Percentiles rank a stretch among this genome's conserved stretches.
Conservation (phyloP, 2,113 vertebrate species). For the Sialia sialis region DNA sequence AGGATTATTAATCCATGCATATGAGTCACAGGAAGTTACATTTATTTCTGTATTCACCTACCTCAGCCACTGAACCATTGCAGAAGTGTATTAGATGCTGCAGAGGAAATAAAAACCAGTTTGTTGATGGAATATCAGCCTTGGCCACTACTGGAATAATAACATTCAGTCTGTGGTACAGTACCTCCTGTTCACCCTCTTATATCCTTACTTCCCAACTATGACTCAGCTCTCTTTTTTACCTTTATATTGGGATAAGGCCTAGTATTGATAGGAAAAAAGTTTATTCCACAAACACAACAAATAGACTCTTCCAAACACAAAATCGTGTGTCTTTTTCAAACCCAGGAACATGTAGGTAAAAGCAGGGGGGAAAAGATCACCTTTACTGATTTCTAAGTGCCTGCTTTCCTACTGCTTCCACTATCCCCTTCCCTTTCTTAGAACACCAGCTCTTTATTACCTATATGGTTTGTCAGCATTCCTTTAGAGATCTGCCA, state of each 20-base stretch:
- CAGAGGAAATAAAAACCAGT: background rate
- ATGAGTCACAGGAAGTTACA: conserved; percentile 11
- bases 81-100: background rate
- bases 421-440: background rate
- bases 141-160: background rate
- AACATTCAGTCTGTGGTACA: background rate
- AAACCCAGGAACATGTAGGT: background rate
- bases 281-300: background rate
- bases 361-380: background rate
- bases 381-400: background rate
- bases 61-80: background rate
- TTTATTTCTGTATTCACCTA: conserved; percentile 24
- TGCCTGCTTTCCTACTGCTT: background rate
- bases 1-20: background rate
- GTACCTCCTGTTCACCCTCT: background rate
- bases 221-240: background rate
- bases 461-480: background rate
- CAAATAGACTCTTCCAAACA: background rate
- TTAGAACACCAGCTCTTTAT: background rate
- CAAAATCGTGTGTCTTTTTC: background rate
- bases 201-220: background rate
- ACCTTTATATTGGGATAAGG: background rate
- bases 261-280: background rate
- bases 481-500: background rate
- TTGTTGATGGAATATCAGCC: background rate